Percentiles rank a stretch among this genome's conserved stretches.
These are phyloP conservation scores for Alligator mississippiensis DNA, from an alignment of 2,113 vertebrate genomes.

Conservation along the genomic window DNA sequence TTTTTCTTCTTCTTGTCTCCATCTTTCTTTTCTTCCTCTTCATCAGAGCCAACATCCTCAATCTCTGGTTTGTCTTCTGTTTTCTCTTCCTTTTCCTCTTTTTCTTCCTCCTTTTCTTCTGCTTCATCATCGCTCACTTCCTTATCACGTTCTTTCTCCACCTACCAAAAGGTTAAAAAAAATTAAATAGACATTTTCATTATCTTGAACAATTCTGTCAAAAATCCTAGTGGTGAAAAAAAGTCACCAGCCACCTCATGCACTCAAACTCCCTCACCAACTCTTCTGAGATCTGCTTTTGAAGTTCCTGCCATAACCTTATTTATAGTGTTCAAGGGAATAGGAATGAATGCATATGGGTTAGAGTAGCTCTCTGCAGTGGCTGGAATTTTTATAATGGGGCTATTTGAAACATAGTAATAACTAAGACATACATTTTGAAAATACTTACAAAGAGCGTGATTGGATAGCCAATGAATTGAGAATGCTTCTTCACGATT, in stretches of 20 bases:
- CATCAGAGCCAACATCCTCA: constrained; percentile 87
- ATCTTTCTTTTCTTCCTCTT: constrained; percentile 86
- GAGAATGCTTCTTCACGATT: constrained; percentile 88
- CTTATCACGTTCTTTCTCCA: constrained; percentile 88
- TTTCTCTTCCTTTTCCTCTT: constrained; percentile 77
- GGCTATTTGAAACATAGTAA: no score
- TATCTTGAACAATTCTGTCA: no score
- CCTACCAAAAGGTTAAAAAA: neutral
- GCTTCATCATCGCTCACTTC: constrained; percentile 89
- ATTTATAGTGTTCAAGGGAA: no score
- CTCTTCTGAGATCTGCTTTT: no score
- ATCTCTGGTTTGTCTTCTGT: constrained; percentile 87
- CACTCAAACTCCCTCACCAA: no score
- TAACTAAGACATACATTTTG: no score
- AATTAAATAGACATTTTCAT: fast-evolving
- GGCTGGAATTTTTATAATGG: no score
- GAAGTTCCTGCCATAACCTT: no score
- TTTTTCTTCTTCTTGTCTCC: constrained; percentile 85
- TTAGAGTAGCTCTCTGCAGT: no score
- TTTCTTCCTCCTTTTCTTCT: constrained; percentile 84
- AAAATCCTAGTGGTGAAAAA: no score
- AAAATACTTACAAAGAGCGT: constrained; percentile 80
- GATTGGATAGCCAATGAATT: constrained; percentile 88
- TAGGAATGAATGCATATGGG: no score
- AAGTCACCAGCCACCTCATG: no score